Percentiles rank a stretch among this genome's conserved stretches.
phyloP scores from a whole-genome alignment of 1,140 invertebrate species.

The Temnothorax nylanderi region DNA sequence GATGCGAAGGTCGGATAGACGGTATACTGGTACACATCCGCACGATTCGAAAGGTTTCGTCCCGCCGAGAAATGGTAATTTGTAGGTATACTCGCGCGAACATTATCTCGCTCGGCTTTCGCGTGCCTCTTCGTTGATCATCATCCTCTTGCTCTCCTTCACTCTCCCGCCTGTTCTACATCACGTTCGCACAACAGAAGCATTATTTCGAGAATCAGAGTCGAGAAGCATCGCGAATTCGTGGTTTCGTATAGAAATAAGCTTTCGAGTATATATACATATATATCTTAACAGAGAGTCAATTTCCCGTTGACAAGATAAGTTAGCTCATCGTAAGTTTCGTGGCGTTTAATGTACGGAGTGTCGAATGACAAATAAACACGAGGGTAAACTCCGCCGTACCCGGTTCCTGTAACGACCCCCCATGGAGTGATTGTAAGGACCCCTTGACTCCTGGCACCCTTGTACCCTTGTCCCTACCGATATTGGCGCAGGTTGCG shows the following conservation, averaged over 20 bases:
- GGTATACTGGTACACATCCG: slow-evolving; percentile 1
- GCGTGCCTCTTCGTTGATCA: slow-evolving; percentile 15
- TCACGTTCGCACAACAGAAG: neutral
- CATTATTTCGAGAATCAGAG: neutral
- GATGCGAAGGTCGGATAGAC: slow-evolving; percentile 27
- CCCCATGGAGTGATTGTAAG: slow-evolving; percentile 78
- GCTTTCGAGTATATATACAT: neutral
- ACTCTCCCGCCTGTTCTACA: neutral
- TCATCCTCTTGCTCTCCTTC: neutral
- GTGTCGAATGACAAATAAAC: slow-evolving; percentile 81
- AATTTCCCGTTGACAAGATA: neutral
- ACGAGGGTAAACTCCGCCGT: slow-evolving; percentile 55
- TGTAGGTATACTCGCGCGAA: slow-evolving; percentile 50
- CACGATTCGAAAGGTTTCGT: slow-evolving; percentile 39
- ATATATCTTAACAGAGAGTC: neutral
- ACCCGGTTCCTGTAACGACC: slow-evolving; percentile 71
- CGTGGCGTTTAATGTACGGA: slow-evolving; percentile 73
- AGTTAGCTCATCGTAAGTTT: slow-evolving; percentile 22
- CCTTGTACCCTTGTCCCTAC: slow-evolving; percentile 2
- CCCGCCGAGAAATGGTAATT: slow-evolving; percentile 61
- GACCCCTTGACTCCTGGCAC: slow-evolving; percentile 53
- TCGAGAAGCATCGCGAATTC: neutral
- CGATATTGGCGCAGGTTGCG: slow-evolving; percentile 75
- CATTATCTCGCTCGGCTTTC: slow-evolving; percentile 38
- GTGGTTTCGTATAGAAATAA: slow-evolving; percentile 1